These are phyloP conservation scores for Oscheius sp. DNA, from an alignment of 2,888 invertebrate species.

Conservation along the genomic window DNA sequence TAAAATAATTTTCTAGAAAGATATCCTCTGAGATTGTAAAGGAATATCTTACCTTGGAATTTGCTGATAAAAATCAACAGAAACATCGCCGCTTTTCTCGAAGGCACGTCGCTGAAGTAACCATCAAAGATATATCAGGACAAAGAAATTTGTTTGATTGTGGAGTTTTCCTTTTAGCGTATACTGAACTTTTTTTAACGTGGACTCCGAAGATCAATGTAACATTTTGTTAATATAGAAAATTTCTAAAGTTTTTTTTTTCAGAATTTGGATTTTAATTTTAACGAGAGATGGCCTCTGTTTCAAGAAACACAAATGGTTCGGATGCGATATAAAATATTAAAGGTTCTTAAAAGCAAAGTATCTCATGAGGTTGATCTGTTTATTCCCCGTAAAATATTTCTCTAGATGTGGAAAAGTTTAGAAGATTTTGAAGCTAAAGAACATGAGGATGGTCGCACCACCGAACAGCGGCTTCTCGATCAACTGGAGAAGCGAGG, in stretches of 20 bases:
- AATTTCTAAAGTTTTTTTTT: background rate
- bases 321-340: constrained; percentile 5
- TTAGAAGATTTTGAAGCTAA: background rate
- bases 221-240: too few relatives aligned
- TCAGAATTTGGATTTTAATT: constrained; percentile 8
- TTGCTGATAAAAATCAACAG: constrained; percentile 8
- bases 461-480: background rate
- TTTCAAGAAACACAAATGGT: constrained; percentile 2
- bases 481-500: background rate
- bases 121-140: background rate
- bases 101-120: background rate
- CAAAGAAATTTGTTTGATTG: constrained; percentile 23
- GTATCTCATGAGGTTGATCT: background rate
- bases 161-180: constrained; percentile 15
- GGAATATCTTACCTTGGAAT: constrained; percentile 6
- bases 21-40: background rate
- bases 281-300: constrained; percentile 1
- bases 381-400: background rate
- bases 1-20: background rate
- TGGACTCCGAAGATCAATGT: constrained; percentile 1
- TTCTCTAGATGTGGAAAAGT: background rate
- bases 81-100: background rate
- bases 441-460: background rate
- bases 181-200: constrained; percentile 5
- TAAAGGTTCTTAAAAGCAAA: background rate